Evolutionary conservation across 2,888 invertebrate genomes (phyloP).

Genomic region (Cephus rjabovi): DNA sequence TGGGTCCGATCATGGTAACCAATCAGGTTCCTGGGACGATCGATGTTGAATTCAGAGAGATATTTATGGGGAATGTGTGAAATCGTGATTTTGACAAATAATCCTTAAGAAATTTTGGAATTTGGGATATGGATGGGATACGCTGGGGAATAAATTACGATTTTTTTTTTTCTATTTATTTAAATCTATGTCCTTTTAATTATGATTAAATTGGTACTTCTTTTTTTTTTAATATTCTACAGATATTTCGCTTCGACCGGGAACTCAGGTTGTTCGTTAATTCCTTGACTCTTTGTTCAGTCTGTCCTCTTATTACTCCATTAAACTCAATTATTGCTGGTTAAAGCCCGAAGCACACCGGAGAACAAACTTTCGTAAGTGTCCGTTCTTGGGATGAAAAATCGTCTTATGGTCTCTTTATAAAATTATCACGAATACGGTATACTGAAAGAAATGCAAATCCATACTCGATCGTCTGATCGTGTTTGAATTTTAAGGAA

Average conservation of each 20-base stretch:
- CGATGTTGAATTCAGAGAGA: not conserved
- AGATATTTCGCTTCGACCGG: not conserved
- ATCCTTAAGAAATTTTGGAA: no score
- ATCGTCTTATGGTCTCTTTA: not conserved
- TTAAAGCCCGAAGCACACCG: not conserved
- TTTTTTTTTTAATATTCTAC: not conserved
- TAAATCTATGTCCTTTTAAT: no score
- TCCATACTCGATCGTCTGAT: not conserved
- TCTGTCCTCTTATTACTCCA: not conserved
- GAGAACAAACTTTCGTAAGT: not conserved
- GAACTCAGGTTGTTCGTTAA: not conserved
- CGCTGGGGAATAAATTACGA: no score
- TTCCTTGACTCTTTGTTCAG: not conserved
- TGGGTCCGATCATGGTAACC: not conserved
- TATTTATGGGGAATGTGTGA: not conserved
- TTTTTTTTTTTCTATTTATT: no score
- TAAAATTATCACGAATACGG: not conserved
- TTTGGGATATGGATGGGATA: no score
- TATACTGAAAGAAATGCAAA: not conserved
- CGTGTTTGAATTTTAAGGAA: no score
- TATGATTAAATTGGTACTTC: not conserved
- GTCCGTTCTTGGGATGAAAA: not conserved
- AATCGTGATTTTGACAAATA: not conserved
- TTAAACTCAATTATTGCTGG: not conserved
- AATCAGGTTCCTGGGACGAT: not conserved